Conservation (phyloP, 2,888 invertebrate genomes). For the Dryococelus australis region DNA sequence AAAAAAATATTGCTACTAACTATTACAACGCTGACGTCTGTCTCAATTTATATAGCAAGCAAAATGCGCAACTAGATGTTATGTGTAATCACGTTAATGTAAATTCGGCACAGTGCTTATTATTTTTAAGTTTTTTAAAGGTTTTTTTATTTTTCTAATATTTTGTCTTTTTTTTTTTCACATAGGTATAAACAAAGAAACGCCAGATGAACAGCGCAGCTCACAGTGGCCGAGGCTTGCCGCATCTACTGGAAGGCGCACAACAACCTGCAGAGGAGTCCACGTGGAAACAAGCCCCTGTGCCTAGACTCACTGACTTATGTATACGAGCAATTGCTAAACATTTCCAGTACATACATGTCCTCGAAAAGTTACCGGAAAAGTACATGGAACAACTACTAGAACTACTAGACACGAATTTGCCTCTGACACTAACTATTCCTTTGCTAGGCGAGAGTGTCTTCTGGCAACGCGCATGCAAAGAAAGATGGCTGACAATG, state of each 20-base stretch:
- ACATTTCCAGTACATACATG: not conserved
- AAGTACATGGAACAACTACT: not conserved
- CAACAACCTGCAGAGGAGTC: not conserved
- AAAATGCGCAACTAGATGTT: too few species aligned
- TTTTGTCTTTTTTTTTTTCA: too few species aligned
- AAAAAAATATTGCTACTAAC: too few species aligned
- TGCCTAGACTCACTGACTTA: not conserved
- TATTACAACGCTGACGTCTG: too few species aligned
- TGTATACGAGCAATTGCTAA: not conserved
- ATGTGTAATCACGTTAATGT: too few species aligned
- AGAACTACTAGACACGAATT: not conserved
- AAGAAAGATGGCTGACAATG: conserved; percentile 27
- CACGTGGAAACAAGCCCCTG: not conserved
- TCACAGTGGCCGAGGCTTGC: not conserved
- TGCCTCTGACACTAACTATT: not conserved
- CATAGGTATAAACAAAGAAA: too few species aligned
- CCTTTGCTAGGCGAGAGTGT: conserved; percentile 6
- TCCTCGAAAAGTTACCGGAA: not conserved
- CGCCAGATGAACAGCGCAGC: too few species aligned
- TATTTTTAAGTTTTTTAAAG: too few species aligned
- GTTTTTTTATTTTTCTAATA: too few species aligned
- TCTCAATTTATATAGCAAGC: too few species aligned
- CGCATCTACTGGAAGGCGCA: not conserved
- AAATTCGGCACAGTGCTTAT: too few species aligned
- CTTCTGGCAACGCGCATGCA: conserved; percentile 5